These are phyloP conservation scores for Manis pentadactyla DNA, from an alignment of 2,797 vertebrate genomes.

Conservation along the genomic window DNA sequence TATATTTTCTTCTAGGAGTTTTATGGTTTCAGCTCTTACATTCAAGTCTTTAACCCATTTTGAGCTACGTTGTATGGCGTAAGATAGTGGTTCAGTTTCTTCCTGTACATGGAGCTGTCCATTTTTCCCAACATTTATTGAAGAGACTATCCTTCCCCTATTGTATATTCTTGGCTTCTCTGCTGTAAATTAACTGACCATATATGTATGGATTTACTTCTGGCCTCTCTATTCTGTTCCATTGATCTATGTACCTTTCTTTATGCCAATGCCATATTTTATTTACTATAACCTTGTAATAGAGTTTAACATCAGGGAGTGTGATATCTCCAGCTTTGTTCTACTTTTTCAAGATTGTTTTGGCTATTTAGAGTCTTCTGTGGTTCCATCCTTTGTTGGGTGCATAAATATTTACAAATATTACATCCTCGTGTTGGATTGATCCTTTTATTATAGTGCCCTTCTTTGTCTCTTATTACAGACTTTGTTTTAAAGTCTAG, in stretches of 20 bases:
- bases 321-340: no score
- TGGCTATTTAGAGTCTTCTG: background rate
- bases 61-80: background rate
- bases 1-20: background rate
- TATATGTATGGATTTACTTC: background rate
- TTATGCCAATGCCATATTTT: background rate
- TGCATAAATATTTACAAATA: background rate
- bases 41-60: background rate
- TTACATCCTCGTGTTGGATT: background rate
- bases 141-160: background rate
- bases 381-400: background rate
- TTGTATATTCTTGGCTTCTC: background rate
- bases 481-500: background rate
- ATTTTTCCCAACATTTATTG: background rate
- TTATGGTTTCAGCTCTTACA: background rate
- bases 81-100: background rate
- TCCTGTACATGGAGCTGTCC: background rate
- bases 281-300: no score
- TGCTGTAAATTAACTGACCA: background rate
- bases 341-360: no score
- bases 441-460: background rate
- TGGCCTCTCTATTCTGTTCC: background rate
- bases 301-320: no score
- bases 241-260: background rate
- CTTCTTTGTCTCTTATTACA: background rate